Conservation (phyloP, 2,113 vertebrate genomes). For the Serilophus lunatus region DNA sequence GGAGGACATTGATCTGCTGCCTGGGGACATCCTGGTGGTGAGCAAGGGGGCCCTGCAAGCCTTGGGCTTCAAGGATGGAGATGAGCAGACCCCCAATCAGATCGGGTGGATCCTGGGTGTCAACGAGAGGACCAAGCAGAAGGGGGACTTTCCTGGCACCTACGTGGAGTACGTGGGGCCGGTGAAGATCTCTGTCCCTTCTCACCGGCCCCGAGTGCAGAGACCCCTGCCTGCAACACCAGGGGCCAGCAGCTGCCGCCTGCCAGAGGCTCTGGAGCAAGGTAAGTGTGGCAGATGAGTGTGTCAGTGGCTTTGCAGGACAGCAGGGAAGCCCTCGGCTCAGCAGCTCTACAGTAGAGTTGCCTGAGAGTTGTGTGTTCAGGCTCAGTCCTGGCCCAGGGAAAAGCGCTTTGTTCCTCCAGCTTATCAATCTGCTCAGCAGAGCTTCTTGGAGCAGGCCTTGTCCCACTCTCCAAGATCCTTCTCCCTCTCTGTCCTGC, state of each 20-base stretch:
- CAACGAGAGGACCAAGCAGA: conserved; percentile 91
- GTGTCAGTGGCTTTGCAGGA: background rate
- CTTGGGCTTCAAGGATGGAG: conserved; percentile 83
- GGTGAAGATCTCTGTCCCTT: conserved; percentile 77
- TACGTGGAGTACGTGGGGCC: conserved; percentile 90
- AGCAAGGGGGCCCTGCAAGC: conserved; percentile 85
- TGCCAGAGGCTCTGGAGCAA: conserved; percentile 54
- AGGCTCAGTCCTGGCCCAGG: background rate
- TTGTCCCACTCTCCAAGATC: background rate
- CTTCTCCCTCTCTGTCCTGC: background rate
- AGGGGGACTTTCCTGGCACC: conserved; percentile 91
- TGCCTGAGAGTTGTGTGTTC: background rate
- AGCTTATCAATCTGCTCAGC: background rate
- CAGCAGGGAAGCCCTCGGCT: background rate
- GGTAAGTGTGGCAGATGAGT: conserved; percentile 65
- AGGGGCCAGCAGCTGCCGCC: conserved; percentile 43
- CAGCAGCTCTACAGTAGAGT: fast-evolving
- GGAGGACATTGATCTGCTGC: conserved; percentile 89
- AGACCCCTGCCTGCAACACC: conserved; percentile 87
- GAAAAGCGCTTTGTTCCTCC: background rate
- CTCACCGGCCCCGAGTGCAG: conserved; percentile 82
- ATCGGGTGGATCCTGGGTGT: conserved; percentile 91
- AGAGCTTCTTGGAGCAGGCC: background rate
- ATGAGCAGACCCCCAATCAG: conserved; percentile 78
- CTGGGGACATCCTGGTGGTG: conserved; percentile 87